Evolutionary conservation across 2,113 vertebrate genomes (phyloP), one percentile per base, ranked within the genome.

Genomic region (Siniperca chuatsi): DNA sequence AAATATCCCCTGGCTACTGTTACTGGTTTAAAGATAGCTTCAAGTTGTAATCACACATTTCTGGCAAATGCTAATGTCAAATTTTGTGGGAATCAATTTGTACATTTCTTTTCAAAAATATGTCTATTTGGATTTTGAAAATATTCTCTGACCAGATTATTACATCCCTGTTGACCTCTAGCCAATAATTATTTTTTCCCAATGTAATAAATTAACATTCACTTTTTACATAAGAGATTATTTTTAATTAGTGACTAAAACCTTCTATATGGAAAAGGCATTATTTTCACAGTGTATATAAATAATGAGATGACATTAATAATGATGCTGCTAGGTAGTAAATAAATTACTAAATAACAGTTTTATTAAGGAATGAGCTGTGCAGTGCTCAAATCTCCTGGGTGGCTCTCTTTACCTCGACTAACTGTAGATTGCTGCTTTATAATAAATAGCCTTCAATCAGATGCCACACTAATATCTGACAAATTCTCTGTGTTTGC

Each of bases 131-230:
- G 15, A 70, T 73, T 25, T 66, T 57, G 8, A 75, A 75, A 82
- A 73, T 67, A 65, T 29, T 29, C 23, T 23, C 61, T 42, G 13
- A 69, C 29, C 20, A 76, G 21, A 83, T 73, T 75, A 57, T 46
- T 76, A 81, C 40, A 79, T 87, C 66, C 50, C 67, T 88, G 61
- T 87, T 58, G 18, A 67, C 61, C 37, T 58, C 65, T 48, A 75
- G 55, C 78, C 54, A 68, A 90, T 81, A 78, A 62, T 75, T 35
- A 46, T 64, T 75, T 78, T 29, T 44, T 4, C 60, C 72, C 20
- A 70, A 46, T 52, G 58, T 70, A 35, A 65, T 77, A 82, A 86
- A 78, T 73, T 23, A 86, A 85, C 25, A 86, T 67, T 77, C 55
- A 35, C 44, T 80, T 84, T 68, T 58, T 50, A 73, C 1, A 74